phyloP scores from a whole-genome alignment of 1,140 invertebrate species.

The Hylyphantes graminicola region DNA sequence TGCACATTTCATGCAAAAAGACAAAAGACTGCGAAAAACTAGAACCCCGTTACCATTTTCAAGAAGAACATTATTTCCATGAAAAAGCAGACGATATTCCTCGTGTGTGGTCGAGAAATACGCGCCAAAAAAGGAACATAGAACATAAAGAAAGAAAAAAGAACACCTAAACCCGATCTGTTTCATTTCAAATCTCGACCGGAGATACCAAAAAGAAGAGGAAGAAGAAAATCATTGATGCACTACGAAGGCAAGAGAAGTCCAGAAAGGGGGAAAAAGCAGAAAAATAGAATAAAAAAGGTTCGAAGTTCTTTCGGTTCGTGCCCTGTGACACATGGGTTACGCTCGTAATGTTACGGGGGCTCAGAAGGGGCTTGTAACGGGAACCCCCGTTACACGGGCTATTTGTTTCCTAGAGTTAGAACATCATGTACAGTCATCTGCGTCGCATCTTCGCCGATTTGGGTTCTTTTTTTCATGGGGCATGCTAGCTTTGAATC shows the following conservation, averaged over 20 bases:
- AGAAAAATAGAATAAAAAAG: background rate
- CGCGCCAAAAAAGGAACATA: background rate
- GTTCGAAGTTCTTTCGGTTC: slow-evolving; percentile 7
- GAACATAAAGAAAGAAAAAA: slow-evolving; percentile 7
- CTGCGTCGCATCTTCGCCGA: slow-evolving; percentile 43
- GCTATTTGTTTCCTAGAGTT: slow-evolving; percentile 52
- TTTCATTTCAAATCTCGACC: slow-evolving; percentile 44
- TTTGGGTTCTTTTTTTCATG: background rate
- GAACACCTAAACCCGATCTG: slow-evolving; percentile 36
- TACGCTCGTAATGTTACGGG: slow-evolving; percentile 44
- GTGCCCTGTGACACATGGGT: slow-evolving; percentile 35
- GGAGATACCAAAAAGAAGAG: slow-evolving; percentile 20
- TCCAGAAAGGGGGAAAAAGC: background rate
- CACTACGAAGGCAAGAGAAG: slow-evolving; percentile 7
- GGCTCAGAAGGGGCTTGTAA: slow-evolving; percentile 41
- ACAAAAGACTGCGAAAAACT: background rate
- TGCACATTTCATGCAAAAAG: background rate
- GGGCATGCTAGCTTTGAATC: slow-evolving; percentile 18
- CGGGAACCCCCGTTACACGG: slow-evolving; percentile 50
- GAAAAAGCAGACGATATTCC: background rate
- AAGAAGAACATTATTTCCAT: background rate
- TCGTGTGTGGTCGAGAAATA: slow-evolving; percentile 33
- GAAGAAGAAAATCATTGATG: slow-evolving; percentile 47
- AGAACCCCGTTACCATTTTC: background rate
- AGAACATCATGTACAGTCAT: slow-evolving; percentile 56